Evolutionary conservation across 1,140 invertebrate species (phyloP), one percentile per base, ranked within the genome.

Genomic region (Calliphora vicina): DNA sequence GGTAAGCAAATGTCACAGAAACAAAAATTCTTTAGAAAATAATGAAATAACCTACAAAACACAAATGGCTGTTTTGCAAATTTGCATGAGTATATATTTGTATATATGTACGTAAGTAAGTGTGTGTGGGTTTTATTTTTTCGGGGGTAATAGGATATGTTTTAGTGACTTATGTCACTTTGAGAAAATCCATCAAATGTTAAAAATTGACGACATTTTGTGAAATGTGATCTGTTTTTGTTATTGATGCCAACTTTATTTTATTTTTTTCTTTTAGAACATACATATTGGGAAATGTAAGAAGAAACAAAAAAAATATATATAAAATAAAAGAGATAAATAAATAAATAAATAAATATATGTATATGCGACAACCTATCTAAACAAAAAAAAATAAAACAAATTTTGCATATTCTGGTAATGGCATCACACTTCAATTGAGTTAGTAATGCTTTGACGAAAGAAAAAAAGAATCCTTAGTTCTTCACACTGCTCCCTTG

Each of bases 161-260:
- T 84, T 84, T 84, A 84, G 83, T 84, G 83, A 84, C 83, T 84
- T 84, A 67, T 84, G 83, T 84, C 83, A 84, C 71, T 78, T 45
- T 80, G 29, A 82, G 27, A 78, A 72, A 84, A 84, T 84, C 83
- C 83, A 84, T 84, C 83, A 84, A 84, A 84, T 84, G 83, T 84
- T 84, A 84, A 84, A 82, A 82, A 84, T 84, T 82, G 83, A 84
- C 80, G 83, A 84, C 83, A 83, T 84, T 84, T 84, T 78, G 45
- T 67, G 72, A 84, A 82, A 82, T 81, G 78, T 67, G 74, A 78
- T 78, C 74, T 78, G 74, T 78, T 78, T 78, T 78, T 78, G 74
- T 78, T 78, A 78, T 78, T 78, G 74, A 78, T 78, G 74, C 74
- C 25, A 78, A 45, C 0, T 67, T 23, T 67, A 25, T 25, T 29